These are phyloP conservation scores for Sandelia bainsii DNA, from an alignment of 2,797 vertebrate species.

Conservation along the genomic window DNA sequence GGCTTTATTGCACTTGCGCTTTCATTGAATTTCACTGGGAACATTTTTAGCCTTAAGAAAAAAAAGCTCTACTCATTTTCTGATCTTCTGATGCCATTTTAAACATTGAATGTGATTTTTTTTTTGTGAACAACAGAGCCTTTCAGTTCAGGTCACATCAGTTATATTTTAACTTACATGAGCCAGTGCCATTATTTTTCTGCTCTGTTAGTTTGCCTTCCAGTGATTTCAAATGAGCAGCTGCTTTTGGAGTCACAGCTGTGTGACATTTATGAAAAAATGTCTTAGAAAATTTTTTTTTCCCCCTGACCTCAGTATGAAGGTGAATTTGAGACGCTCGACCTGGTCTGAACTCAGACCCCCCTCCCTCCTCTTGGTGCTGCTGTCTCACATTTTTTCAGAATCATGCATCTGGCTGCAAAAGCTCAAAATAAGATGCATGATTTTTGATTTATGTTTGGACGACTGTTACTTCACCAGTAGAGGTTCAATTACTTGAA, in stretches of 20 bases:
- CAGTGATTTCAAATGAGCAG: conserved; percentile 33
- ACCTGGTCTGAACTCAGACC: conserved; percentile 19
- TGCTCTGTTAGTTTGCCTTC: conserved; percentile 30
- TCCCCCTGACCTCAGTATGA: neutral
- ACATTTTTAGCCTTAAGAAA: neutral
- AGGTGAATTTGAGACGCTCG: conserved; percentile 32
- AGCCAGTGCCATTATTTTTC: conserved; percentile 12
- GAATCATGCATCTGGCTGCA: neutral
- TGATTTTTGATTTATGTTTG: neutral
- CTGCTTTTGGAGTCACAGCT: conserved; percentile 37
- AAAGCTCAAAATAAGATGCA: neutral
- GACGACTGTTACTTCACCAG: neutral
- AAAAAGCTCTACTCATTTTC: no score
- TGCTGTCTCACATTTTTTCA: conserved; percentile 23
- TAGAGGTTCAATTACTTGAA: neutral
- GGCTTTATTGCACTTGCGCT: no score
- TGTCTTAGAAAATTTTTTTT: no score
- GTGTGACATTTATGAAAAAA: conserved; percentile 27
- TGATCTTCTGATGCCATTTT: no score
- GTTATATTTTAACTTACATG: neutral
- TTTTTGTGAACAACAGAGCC: neutral
- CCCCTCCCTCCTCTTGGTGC: neutral
- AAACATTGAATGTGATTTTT: no score
- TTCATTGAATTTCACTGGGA: neutral
- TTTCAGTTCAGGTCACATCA: conserved; percentile 5